Percentiles rank a stretch among this genome's conserved stretches.
Evolutionary conservation across 1,140 invertebrate species (phyloP).

Genomic region (Drosophila punjabiensis): DNA sequence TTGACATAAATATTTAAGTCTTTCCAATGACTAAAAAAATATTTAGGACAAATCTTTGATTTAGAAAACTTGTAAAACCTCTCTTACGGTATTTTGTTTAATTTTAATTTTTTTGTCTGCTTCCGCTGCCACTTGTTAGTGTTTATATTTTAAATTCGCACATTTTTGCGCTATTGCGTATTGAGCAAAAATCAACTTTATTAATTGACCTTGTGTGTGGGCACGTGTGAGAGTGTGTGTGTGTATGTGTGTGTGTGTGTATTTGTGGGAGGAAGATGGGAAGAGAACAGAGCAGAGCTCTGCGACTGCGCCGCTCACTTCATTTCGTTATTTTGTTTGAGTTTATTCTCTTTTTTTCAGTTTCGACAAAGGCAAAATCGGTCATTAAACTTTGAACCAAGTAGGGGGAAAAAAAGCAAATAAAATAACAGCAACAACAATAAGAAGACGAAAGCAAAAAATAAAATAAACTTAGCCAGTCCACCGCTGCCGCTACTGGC

Average conservation of each 20-base stretch:
- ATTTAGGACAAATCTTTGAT: not conserved
- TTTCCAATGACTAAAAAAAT: not conserved
- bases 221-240: slow-evolving; percentile 17
- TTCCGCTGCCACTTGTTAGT: slow-evolving; percentile 22
- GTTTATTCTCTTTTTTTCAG: slow-evolving; percentile 38
- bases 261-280: slow-evolving; percentile 11
- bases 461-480: slow-evolving; percentile 52
- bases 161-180: slow-evolving; percentile 44
- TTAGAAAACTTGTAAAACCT: too few relatives aligned
- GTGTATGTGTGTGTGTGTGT: slow-evolving; percentile 1
- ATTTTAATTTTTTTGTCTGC: not conserved
- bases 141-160: slow-evolving; percentile 44
- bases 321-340: slow-evolving; percentile 33
- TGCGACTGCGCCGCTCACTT: slow-evolving; percentile 42
- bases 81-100: not conserved
- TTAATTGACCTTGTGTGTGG: slow-evolving; percentile 35
- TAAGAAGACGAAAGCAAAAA: slow-evolving; percentile 5
- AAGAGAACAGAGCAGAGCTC: slow-evolving; percentile 16
- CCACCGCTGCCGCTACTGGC: slow-evolving; percentile 5
- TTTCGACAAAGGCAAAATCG: slow-evolving; percentile 70
- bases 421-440: slow-evolving; percentile 14
- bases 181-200: slow-evolving; percentile 51
- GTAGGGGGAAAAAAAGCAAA: slow-evolving; percentile 14
- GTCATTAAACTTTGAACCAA: slow-evolving; percentile 82
- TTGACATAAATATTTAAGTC: not conserved